A percentile compares a stretch with the other conserved stretches of the same genome.
Evolutionary conservation across 2,888 invertebrate genomes (phyloP).

Genomic region (Anticlea derivata): DNA sequence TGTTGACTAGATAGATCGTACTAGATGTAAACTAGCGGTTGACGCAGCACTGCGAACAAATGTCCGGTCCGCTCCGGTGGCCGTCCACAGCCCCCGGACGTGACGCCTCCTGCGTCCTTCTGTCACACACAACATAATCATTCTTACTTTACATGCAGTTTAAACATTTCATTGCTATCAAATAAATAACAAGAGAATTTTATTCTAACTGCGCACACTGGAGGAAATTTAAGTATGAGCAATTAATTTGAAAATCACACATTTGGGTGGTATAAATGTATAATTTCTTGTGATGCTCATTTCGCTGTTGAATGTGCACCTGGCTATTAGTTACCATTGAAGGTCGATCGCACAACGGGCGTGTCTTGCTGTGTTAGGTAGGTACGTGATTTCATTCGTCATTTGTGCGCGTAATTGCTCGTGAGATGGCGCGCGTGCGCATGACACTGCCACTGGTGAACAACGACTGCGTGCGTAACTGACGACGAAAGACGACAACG

Average conservation of each 20-base stretch:
- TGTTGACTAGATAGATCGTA: no score
- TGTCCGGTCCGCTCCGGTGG: background rate
- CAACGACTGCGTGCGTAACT: slow-evolving; percentile 10
- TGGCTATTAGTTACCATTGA: no score
- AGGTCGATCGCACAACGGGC: background rate
- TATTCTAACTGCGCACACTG: no score
- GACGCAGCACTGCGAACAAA: slow-evolving; percentile 3
- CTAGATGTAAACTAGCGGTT: background rate
- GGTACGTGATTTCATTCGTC: background rate
- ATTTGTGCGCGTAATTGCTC: slow-evolving; percentile 34
- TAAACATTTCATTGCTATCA: slow-evolving; percentile 1
- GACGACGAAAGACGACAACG: no score
- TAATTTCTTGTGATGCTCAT: no score
- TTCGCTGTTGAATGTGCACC: no score
- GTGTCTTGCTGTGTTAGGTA: no score
- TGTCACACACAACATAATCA: slow-evolving; percentile 7
- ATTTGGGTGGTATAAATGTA: no score
- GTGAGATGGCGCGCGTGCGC: slow-evolving; percentile 37
- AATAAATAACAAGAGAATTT: background rate
- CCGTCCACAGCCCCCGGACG: slow-evolving; percentile 7
- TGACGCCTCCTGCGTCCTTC: slow-evolving; percentile 12
- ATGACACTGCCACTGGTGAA: no score
- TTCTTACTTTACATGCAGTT: slow-evolving; percentile 5
- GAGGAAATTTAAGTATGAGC: no score
- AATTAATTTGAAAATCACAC: no score